Percentiles rank a stretch among this genome's conserved stretches.
phyloP scores from a whole-genome alignment of 2,113 vertebrate species.

The Solea senegalensis region DNA sequence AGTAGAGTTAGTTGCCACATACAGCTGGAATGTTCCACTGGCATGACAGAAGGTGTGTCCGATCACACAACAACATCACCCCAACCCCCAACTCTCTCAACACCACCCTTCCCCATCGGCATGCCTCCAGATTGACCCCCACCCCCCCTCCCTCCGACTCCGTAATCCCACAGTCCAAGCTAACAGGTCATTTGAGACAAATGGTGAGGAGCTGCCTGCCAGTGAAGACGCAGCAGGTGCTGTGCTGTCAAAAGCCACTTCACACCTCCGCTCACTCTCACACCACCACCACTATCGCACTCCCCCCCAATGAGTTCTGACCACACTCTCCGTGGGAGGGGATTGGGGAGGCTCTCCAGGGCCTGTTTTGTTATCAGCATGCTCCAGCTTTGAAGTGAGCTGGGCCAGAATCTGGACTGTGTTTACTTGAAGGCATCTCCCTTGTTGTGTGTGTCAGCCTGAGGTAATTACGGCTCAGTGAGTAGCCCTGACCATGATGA shows the following conservation, averaged over 20 bases:
- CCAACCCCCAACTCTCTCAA: constrained; percentile 23
- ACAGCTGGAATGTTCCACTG: constrained; percentile 79
- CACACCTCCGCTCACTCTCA: constrained; percentile 62
- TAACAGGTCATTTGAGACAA: constrained; percentile 68
- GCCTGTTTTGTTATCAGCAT: constrained; percentile 77
- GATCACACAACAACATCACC: constrained; percentile 40
- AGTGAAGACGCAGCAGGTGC: constrained; percentile 78
- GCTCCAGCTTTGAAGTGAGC: constrained; percentile 77
- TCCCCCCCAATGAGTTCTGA: constrained; percentile 9
- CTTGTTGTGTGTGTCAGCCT: constrained; percentile 71
- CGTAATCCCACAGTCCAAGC: constrained; percentile 41
- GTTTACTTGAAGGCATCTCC: constrained; percentile 74
- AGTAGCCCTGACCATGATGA: constrained; percentile 61
- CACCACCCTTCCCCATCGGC: constrained; percentile 38
- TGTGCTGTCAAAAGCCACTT: constrained; percentile 77
- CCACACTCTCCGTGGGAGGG: constrained; percentile 50
- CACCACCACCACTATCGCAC: constrained; percentile 42
- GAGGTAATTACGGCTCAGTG: constrained; percentile 69
- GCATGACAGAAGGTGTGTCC: constrained; percentile 73
- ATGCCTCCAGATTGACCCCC: constrained; percentile 45
- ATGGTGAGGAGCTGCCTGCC: constrained; percentile 59
- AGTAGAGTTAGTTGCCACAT: constrained; percentile 70
- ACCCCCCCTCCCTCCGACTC: constrained; percentile 14
- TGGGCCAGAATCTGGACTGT: constrained; percentile 72
- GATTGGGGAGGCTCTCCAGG: constrained; percentile 49